Evolutionary conservation across 2,888 invertebrate species (phyloP).

Genomic region (Augiades crinisus): DNA sequence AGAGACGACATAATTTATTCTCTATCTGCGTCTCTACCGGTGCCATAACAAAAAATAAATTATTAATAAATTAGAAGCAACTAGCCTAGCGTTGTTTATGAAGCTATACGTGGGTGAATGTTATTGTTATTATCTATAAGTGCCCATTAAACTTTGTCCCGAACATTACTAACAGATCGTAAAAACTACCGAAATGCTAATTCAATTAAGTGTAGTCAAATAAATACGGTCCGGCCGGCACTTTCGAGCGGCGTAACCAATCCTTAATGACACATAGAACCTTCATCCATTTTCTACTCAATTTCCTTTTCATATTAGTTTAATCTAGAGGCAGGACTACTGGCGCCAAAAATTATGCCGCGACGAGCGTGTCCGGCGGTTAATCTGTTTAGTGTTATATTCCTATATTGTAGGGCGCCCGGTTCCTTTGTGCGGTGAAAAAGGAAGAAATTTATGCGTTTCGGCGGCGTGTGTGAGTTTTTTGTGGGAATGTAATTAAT

Average conservation of each 20-base stretch:
- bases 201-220: conserved; percentile 78
- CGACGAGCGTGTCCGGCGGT: conserved; percentile 73
- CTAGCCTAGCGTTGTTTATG: conserved; percentile 39
- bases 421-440: conserved; percentile 78
- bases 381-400: conserved; percentile 77
- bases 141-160: conserved; percentile 66
- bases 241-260: conserved; percentile 67
- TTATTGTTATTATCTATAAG: conserved; percentile 70
- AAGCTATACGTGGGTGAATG: conserved; percentile 61
- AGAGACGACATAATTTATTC: background rate
- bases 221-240: conserved; percentile 67
- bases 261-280: conserved; percentile 78
- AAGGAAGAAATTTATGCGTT: conserved; percentile 81
- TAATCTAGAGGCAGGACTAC: conserved; percentile 79
- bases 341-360: conserved; percentile 81
- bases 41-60: background rate
- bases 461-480: conserved; percentile 79
- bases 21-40: background rate
- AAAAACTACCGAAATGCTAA: conserved; percentile 74
- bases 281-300: conserved; percentile 79
- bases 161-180: conserved; percentile 69
- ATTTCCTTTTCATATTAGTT: conserved; percentile 82
- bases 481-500: conserved; percentile 81
- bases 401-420: conserved; percentile 57
- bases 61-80: conserved; percentile 10